Conservation (phyloP, 53 echinoderm and acorn worm species). For the Paelopatides confundens region DNA sequence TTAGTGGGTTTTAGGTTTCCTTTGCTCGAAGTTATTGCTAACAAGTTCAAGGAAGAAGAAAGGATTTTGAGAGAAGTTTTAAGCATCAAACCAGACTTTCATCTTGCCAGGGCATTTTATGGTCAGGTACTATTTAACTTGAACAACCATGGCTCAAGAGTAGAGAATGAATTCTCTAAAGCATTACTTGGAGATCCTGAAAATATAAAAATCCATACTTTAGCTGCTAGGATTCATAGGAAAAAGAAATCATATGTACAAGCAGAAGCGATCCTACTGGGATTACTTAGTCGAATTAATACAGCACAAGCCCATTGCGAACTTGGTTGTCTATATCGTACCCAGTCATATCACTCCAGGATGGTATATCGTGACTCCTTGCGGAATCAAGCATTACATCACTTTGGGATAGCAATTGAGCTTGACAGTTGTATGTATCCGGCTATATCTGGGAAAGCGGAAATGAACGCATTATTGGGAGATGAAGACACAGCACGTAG, state of each 20-base stretch:
- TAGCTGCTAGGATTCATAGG: background rate
- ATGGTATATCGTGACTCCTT: too few species aligned
- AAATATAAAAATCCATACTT: background rate
- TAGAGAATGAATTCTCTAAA: background rate
- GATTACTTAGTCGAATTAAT: background rate
- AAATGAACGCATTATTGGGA: background rate
- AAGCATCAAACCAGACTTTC: background rate
- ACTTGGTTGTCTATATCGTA: background rate
- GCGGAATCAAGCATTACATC: background rate
- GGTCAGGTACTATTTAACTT: background rate
- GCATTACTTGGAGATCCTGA: background rate
- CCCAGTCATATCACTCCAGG: background rate
- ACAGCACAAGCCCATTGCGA: background rate
- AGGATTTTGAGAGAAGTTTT: background rate
- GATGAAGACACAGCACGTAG: background rate
- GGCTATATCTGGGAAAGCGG: background rate
- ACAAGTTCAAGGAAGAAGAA: background rate
- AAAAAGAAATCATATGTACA: background rate
- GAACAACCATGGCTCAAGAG: background rate
- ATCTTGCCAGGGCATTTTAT: constrained; percentile 33
- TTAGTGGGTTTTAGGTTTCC: background rate
- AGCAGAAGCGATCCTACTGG: background rate
- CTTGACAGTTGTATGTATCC: constrained; percentile 1
- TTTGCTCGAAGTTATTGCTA: background rate
- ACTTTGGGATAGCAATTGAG: background rate